phyloP scores from a whole-genome alignment of 2,888 invertebrate species.

The Amiota mariae region DNA sequence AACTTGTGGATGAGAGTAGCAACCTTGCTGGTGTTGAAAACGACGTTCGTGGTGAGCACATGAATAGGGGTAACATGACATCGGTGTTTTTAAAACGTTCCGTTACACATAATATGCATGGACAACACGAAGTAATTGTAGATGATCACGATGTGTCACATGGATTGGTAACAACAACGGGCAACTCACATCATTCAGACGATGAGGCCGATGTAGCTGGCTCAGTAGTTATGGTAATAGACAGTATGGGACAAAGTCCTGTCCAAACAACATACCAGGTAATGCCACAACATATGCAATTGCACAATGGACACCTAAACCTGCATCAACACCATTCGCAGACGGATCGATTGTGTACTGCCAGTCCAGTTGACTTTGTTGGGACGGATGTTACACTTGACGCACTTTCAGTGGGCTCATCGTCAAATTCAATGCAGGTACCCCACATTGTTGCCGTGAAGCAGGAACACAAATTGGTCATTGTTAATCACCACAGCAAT shows the following conservation, averaged over 20 bases:
- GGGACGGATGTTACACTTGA: slow-evolving; percentile 64
- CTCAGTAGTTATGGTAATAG: slow-evolving; percentile 71
- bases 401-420: slow-evolving; percentile 56
- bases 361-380: slow-evolving; percentile 63
- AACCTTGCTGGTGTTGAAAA: slow-evolving; percentile 48
- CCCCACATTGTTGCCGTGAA: slow-evolving; percentile 60
- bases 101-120: slow-evolving; percentile 38
- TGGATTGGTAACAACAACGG: slow-evolving; percentile 39
- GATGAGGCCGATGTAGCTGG: slow-evolving; percentile 50
- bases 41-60: neutral
- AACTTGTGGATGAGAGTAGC: slow-evolving; percentile 71
- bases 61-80: slow-evolving; percentile 46
- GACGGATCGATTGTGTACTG: slow-evolving; percentile 46
- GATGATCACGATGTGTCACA: slow-evolving; percentile 42
- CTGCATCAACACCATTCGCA: slow-evolving; percentile 49
- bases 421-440: slow-evolving; percentile 42
- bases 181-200: slow-evolving; percentile 28
- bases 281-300: slow-evolving; percentile 51
- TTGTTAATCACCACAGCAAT: slow-evolving; percentile 47
- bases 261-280: slow-evolving; percentile 56
- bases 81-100: slow-evolving; percentile 73
- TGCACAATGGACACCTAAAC: slow-evolving; percentile 45
- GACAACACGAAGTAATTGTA: slow-evolving; percentile 58
- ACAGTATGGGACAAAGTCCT: slow-evolving; percentile 56
- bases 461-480: slow-evolving; percentile 66